phyloP scores from a whole-genome alignment of 1,140 invertebrate genomes.

The Harpegnathos saltator region DNA sequence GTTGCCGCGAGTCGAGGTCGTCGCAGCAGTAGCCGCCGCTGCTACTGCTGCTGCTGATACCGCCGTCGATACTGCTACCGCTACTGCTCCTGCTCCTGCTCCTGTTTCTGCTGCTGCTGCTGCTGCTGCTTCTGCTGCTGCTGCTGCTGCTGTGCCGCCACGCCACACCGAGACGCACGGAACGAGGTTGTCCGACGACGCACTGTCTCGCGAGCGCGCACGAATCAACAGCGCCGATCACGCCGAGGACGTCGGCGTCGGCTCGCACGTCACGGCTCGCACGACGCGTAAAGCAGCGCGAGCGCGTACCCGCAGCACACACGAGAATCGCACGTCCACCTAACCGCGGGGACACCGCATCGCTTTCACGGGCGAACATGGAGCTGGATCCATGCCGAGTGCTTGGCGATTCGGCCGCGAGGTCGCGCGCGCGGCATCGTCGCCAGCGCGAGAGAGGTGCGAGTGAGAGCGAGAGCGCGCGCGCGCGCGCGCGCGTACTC shows the following conservation, averaged over 20 bases:
- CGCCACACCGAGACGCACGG: conserved; percentile 64
- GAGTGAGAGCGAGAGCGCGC: background rate
- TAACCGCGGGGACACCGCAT: conserved; percentile 82
- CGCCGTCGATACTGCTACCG: background rate
- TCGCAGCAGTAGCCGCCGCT: too few species aligned
- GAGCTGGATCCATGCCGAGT: conserved; percentile 80
- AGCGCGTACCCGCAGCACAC: conserved; percentile 74
- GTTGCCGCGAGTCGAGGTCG: background rate
- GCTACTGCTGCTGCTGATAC: background rate
- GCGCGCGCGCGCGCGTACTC: background rate
- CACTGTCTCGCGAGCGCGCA: conserved; percentile 36
- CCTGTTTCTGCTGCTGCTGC: conserved; percentile 38
- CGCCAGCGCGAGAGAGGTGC: background rate
- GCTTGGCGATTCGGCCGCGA: conserved; percentile 69
- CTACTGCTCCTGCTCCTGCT: too few species aligned
- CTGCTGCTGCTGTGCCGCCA: conserved; percentile 62
- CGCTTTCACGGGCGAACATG: conserved; percentile 82
- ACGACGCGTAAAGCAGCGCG: conserved; percentile 63
- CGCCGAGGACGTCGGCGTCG: conserved; percentile 32
- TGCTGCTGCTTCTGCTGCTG: conserved; percentile 55
- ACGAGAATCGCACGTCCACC: conserved; percentile 79
- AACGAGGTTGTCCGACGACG: conserved; percentile 58
- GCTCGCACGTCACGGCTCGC: conserved; percentile 10
- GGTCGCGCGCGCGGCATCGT: conserved; percentile 17
- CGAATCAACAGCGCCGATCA: conserved; percentile 9